Evolutionary conservation across 2,113 vertebrate species (phyloP), one percentile per base, ranked within the genome.

Genomic region (Rhegmatorhina hoffmannsi): DNA sequence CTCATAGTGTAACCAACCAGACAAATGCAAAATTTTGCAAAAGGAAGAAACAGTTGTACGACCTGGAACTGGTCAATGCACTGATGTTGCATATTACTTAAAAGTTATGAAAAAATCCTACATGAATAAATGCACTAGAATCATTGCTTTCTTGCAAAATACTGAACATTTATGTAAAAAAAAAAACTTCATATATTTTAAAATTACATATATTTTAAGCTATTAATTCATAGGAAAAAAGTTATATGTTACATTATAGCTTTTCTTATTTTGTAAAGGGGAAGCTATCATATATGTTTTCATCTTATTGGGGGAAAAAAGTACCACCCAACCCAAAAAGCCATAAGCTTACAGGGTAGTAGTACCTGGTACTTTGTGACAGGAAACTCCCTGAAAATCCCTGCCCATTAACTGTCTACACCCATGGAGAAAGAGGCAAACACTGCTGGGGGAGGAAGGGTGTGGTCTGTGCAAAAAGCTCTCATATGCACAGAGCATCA

Each of bases 71-170:
- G 21, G 10, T 47, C 12, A 78, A 43, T 46, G 9, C 21, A 44
- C 3, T 38, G 9, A 24, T 46, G 18, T 18, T 60, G 20, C 4
- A 3, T 5, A 50, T 59, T 60, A 69, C 31, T 78, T 18, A 38
- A 31, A 40, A 72, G 23, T 12, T 59, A 11, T 33, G 9, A 25
- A 79, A 69, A 47, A 46, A 0, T 0, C 2, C 6, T 16, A 23
- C n/a, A 56, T 16, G 40, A 34, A 62, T 58, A 76, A 70, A 62
- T 28, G 6, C 4, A 3, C 7, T 25, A 49, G 26, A 73, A 68
- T 18, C 11, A 49, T 3, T 58, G 11, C 2, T 89, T 73, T 81
- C 34, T 20, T 8, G 9, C 18, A 89, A 83, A 75, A 70, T 28
- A 69, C 7, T 43, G 14, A 70, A n/a, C 5, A 29, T 14, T n/a